Percentiles rank a stretch among this genome's conserved stretches.
Conservation (phyloP, 2,113 vertebrate genomes). For the Dicentrarchus labrax region DNA sequence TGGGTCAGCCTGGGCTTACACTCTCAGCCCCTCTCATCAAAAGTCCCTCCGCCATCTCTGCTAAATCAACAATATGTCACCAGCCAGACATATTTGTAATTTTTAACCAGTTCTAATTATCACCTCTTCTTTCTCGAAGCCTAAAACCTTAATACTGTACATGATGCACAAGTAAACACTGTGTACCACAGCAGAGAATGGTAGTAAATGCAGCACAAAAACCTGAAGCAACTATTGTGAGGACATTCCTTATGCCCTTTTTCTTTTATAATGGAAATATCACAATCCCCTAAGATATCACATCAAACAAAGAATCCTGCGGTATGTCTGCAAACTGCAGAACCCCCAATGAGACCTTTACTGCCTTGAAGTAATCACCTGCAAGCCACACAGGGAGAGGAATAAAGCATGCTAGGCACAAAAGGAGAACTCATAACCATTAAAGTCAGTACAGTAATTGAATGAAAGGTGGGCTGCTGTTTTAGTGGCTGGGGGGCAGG, state of each 20-base stretch:
- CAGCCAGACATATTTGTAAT: constrained; percentile 1
- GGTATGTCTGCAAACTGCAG: constrained; percentile 48
- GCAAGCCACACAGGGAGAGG: constrained; percentile 66
- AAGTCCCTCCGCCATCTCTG: constrained; percentile 4
- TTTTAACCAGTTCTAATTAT: neutral
- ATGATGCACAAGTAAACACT: neutral
- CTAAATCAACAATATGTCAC: constrained; percentile 3
- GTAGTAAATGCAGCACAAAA: constrained; percentile 2
- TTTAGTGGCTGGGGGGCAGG: constrained; percentile 68
- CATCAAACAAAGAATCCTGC: constrained; percentile 53
- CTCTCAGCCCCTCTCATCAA: constrained; percentile 3
- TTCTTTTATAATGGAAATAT: constrained; percentile 53
- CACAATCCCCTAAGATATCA: constrained; percentile 43
- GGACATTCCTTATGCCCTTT: constrained; percentile 4
- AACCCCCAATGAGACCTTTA: constrained; percentile 64
- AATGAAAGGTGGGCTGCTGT: constrained; percentile 75
- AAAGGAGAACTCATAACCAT: constrained; percentile 74
- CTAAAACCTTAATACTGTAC: neutral
- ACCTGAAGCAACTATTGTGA: neutral
- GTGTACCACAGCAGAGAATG: neutral
- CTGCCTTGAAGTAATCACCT: constrained; percentile 75
- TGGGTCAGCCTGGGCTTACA: constrained; percentile 56
- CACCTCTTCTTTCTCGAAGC: neutral
- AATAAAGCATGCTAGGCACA: constrained; percentile 58
- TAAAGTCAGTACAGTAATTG: constrained; percentile 75